phyloP scores from a whole-genome alignment of 2,113 vertebrate species.

The Sebastes schlegelii region DNA sequence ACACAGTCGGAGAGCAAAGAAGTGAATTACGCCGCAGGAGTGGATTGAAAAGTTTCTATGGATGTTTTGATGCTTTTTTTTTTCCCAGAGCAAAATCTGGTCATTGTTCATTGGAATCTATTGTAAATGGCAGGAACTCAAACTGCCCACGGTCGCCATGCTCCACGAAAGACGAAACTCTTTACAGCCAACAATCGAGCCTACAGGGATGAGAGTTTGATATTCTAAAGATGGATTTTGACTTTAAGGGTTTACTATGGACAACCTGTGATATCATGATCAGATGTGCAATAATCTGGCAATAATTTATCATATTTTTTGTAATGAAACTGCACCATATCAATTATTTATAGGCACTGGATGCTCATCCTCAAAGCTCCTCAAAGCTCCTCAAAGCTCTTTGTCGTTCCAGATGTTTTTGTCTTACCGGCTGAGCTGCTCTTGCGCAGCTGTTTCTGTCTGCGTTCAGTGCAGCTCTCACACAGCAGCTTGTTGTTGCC shows the following conservation, averaged over 20 bases:
- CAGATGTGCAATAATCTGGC: not conserved
- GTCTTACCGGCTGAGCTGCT: conserved; percentile 84
- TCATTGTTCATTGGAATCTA: not conserved
- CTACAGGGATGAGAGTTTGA: not conserved
- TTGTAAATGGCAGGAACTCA: not conserved
- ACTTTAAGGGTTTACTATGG: not conserved
- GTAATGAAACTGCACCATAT: not conserved
- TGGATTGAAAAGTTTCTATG: not conserved
- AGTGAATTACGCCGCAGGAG: not conserved
- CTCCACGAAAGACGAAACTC: not conserved
- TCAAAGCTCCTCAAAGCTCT: not conserved
- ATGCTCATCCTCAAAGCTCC: not conserved
- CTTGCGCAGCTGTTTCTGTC: conserved; percentile 87
- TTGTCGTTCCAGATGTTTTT: not conserved
- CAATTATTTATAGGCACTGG: not conserved
- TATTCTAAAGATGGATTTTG: not conserved
- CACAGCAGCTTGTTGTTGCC: conserved; percentile 98
- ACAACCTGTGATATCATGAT: not conserved
- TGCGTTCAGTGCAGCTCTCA: conserved; percentile 92
- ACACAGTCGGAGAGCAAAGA: not conserved
- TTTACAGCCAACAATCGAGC: not conserved
- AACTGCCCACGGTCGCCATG: not conserved
- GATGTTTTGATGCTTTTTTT: not conserved
- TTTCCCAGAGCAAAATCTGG: not conserved
- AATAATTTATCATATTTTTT: not conserved